Percentiles rank a stretch among this genome's conserved stretches.
phyloP scores from a whole-genome alignment of 2,113 vertebrate genomes.

The Prunella himalayana region DNA sequence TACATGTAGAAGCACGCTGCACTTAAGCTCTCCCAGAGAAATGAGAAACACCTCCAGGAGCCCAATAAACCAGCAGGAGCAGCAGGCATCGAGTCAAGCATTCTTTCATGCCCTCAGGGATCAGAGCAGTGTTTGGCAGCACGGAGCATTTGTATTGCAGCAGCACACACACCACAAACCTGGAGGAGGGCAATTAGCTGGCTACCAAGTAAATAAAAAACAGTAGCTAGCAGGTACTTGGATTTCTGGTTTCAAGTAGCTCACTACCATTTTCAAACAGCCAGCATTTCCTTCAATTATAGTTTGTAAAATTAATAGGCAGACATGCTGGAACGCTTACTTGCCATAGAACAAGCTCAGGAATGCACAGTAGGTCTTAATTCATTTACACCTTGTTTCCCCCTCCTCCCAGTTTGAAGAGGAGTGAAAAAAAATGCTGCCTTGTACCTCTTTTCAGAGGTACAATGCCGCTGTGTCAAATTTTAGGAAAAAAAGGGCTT shows the following conservation, averaged over 20 bases:
- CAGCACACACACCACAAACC: fast-evolving
- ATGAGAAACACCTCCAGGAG: neutral
- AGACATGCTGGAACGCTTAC: neutral
- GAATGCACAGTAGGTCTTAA: neutral
- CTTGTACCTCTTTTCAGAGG: neutral
- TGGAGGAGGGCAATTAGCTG: neutral
- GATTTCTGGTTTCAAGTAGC: neutral
- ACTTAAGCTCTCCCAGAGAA: neutral
- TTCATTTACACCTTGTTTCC: neutral
- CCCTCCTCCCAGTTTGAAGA: neutral
- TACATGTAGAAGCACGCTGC: neutral
- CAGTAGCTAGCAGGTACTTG: neutral
- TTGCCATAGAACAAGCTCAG: neutral
- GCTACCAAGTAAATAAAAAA: neutral
- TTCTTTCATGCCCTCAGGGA: neutral
- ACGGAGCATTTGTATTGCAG: neutral
- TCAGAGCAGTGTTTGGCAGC: neutral
- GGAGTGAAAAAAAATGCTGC: neutral
- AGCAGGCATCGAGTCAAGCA: neutral
- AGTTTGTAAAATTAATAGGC: neutral
- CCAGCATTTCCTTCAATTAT: neutral
- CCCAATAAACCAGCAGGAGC: neutral
- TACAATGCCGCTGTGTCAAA: neutral
- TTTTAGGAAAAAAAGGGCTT: neutral
- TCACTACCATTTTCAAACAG: neutral